Evolutionary conservation across 2,113 vertebrate species (phyloP), one percentile per base, ranked within the genome.

Genomic region (Anthoscopus minutus): DNA sequence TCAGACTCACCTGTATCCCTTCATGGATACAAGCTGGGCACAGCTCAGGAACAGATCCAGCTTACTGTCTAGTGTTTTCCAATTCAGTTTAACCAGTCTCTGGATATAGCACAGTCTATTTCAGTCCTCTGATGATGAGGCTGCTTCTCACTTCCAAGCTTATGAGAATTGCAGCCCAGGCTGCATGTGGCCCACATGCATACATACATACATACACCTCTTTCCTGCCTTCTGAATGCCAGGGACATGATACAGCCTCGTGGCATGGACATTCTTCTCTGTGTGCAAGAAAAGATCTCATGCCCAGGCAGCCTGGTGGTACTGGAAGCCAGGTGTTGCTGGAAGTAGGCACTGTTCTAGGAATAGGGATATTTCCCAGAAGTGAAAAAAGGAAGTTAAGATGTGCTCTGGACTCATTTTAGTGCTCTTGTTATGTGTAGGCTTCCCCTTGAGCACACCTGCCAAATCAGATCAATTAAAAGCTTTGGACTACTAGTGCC

Each of bases 301-400:
- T 31, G n/a, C 5, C 8, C 40, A 23, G 0, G 0, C 24, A 77
- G 18, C 50, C n/a, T 69, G n/a, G n/a, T 53, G 37, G 25, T 25
- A 16, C 40, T 77, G 67, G 37, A 72, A 80, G 17, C 22, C 38
- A 35, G 45, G 48, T 79, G 53, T 64, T 3, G 1, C 24, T 78
- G 47, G 42, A 69, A 83, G 38, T 3, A 84, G 20, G 5, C 15
- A 4, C 17, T 35, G 25, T 30, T 70, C 37, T 66, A 79, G 35
- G 14, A 44, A 87, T 4, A 33, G 47, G 3, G 8, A 27, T 57
- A 33, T 64, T 78, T 74, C 11, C 31, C 69, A 81, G 47, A 66
- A 73, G 22, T 2, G 2, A 25, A 13, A 9, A 62, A 87, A 92
- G 44, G 47, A 85, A 14, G 40, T 33, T 31, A 79, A 60, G 15